Conservation (phyloP, 2,113 vertebrate species). For the Perccottus glenii region DNA sequence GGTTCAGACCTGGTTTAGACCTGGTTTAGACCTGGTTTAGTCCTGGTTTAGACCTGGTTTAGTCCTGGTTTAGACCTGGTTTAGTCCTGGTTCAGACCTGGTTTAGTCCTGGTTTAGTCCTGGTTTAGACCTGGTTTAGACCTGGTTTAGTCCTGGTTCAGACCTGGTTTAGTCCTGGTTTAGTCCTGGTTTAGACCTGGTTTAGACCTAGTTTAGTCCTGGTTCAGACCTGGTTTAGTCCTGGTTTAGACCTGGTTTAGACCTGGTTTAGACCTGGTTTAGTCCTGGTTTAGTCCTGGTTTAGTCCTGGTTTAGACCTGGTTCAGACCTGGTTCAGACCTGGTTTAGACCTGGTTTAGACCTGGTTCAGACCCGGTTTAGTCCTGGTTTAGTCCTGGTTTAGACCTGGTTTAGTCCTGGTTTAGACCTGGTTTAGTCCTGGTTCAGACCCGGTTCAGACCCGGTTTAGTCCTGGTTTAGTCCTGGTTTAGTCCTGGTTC, state of each 20-base stretch:
- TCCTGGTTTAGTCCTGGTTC: neutral
- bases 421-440: neutral
- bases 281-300: too few species aligned
- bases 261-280: neutral
- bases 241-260: neutral
- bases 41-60: neutral
- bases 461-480: neutral
- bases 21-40: neutral
- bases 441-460: too few species aligned
- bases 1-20: neutral
- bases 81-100: neutral
- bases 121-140: neutral
- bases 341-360: neutral
- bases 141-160: conserved; percentile 55
- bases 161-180: conserved; percentile 74
- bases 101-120: neutral
- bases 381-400: too few species aligned
- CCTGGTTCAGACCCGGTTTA: neutral
- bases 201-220: neutral
- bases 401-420: neutral
- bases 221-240: neutral
- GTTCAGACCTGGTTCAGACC: neutral
- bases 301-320: neutral
- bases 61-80: neutral
- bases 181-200: neutral